phyloP scores from a whole-genome alignment of 1,140 invertebrate genomes.

The Orius insidiosus region DNA sequence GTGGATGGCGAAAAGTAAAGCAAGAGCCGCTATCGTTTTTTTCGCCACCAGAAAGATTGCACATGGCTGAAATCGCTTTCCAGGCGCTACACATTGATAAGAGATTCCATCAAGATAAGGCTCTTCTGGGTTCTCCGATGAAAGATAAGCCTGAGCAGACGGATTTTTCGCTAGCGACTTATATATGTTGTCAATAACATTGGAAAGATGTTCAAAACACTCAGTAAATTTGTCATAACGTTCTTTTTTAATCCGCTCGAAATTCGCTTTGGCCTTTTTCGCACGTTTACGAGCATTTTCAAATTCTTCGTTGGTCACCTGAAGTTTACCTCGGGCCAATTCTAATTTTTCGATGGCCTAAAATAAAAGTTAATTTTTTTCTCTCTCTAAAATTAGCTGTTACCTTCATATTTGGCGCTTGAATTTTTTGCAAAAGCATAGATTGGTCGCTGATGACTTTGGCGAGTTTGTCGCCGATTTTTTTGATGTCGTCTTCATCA shows the following conservation, averaged over 20 bases:
- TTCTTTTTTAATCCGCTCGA: constrained; percentile 91
- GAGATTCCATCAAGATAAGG: constrained; percentile 96
- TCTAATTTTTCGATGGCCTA: constrained; percentile 86
- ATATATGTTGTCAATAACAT: constrained; percentile 96
- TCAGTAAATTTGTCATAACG: constrained; percentile 81
- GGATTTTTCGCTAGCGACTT: constrained; percentile 93
- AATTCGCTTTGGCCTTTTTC: constrained; percentile 83
- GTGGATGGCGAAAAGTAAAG: constrained; percentile 93
- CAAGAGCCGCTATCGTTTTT: constrained; percentile 96
- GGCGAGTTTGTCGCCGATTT: constrained; percentile 60
- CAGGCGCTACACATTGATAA: constrained; percentile 97
- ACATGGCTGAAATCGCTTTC: constrained; percentile 98
- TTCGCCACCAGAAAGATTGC: constrained; percentile 94
- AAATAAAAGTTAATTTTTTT: too few species aligned
- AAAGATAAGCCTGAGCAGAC: constrained; percentile 93
- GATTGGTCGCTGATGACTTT: constrained; percentile 74
- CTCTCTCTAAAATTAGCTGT: constrained; percentile 6
- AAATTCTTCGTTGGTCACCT: constrained; percentile 93
- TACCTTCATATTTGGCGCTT: constrained; percentile 93
- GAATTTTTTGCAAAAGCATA: constrained; percentile 79
- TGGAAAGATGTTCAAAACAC: constrained; percentile 96
- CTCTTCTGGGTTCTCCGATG: constrained; percentile 96
- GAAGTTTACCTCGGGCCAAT: constrained; percentile 81
- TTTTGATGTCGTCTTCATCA: constrained; percentile 80
- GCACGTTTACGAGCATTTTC: constrained; percentile 84